Conservation (phyloP, 2,888 invertebrate species). For the Pterostichus niger region DNA sequence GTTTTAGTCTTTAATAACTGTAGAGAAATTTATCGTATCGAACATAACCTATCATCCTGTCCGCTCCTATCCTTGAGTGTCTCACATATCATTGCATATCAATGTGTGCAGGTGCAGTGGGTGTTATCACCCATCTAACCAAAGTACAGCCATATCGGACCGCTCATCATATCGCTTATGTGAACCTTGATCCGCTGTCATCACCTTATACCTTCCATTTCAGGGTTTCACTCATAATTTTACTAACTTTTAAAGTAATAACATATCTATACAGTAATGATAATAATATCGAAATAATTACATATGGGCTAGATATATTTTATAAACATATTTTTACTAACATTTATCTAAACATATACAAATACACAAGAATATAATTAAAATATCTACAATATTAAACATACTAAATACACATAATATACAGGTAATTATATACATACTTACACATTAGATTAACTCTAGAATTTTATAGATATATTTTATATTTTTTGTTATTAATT, state of each 20-base stretch:
- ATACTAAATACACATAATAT: not conserved
- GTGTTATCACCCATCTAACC: not conserved
- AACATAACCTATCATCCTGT: slow-evolving; percentile 51
- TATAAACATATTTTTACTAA: slow-evolving; percentile 36
- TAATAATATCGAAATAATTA: slow-evolving; percentile 41
- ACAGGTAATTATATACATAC: not conserved
- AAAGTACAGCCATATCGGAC: slow-evolving; percentile 2
- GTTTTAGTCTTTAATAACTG: slow-evolving; percentile 65
- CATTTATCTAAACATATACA: slow-evolving; percentile 34
- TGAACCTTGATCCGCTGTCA: slow-evolving; percentile 15
- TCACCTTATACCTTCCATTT: not conserved
- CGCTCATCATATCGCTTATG: slow-evolving; percentile 43
- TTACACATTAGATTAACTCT: not conserved
- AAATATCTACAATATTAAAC: not conserved
- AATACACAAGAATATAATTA: not conserved
- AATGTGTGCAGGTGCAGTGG: slow-evolving; percentile 17
- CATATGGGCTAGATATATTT: slow-evolving; percentile 38
- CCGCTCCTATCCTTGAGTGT: slow-evolving; percentile 46
- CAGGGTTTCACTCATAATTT: slow-evolving; percentile 25
- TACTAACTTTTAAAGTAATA: slow-evolving; percentile 16
- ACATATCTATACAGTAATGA: slow-evolving; percentile 29
- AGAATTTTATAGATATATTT: too few relatives aligned
- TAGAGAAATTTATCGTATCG: slow-evolving; percentile 66
- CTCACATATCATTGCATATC: slow-evolving; percentile 49
- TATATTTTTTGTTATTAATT: too few relatives aligned